Percentiles rank a stretch among this genome's conserved stretches.
These are phyloP conservation scores for Myzus persicae DNA, from an alignment of 1,140 invertebrate genomes.

Conservation along the genomic window DNA sequence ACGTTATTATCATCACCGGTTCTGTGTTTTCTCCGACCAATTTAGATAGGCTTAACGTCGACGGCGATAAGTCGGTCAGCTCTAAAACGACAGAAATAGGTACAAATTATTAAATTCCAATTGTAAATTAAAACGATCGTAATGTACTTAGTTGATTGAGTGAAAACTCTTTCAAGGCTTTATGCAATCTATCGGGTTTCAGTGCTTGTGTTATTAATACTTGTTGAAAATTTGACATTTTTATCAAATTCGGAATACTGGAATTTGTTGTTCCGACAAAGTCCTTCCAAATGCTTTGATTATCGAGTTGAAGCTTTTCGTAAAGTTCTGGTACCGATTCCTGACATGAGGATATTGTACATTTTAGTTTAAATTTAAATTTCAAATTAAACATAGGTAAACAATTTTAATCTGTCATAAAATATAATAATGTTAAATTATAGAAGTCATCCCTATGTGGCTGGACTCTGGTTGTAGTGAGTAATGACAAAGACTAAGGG, in stretches of 20 bases:
- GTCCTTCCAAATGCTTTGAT: slow-evolving; percentile 72
- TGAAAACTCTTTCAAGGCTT: slow-evolving; percentile 76
- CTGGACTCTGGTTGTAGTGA: background rate
- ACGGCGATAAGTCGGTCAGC: slow-evolving; percentile 71
- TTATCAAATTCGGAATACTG: slow-evolving; percentile 67
- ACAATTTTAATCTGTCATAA: background rate
- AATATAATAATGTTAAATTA: background rate
- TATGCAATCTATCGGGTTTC: slow-evolving; percentile 81
- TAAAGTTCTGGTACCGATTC: slow-evolving; percentile 72
- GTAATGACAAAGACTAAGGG: background rate
- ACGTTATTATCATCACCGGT: slow-evolving; percentile 80
- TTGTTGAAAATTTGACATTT: slow-evolving; percentile 80
- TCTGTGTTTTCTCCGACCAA: slow-evolving; percentile 70
- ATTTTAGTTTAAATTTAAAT: background rate
- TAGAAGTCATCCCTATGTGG: background rate
- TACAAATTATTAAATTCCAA: background rate
- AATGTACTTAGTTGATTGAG: slow-evolving; percentile 72
- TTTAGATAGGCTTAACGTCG: slow-evolving; percentile 70
- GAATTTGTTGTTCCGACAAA: slow-evolving; percentile 68
- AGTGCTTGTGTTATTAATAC: slow-evolving; percentile 83
- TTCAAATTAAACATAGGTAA: background rate
- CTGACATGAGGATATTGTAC: slow-evolving; percentile 61
- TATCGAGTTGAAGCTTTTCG: slow-evolving; percentile 70
- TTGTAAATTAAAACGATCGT: background rate
- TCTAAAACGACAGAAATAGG: slow-evolving; percentile 64